Percentiles rank a stretch among this genome's conserved stretches.
These are phyloP conservation scores for Heteromormyrus szaboi DNA, from an alignment of 2,797 vertebrate genomes.

Conservation along the genomic window DNA sequence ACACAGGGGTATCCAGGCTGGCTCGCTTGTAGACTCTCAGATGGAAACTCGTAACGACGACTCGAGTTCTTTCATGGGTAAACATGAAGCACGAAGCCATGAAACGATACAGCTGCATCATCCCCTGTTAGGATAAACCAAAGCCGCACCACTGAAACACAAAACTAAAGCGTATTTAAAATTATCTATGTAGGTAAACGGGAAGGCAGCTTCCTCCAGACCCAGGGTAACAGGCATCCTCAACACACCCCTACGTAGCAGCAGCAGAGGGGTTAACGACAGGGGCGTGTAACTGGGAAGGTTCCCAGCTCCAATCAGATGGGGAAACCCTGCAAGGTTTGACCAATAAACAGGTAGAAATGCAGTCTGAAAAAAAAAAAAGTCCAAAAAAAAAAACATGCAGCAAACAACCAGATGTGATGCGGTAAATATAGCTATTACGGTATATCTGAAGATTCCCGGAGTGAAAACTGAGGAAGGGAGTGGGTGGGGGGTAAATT, in stretches of 20 bases:
- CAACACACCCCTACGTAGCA: not conserved
- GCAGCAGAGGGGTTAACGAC: not conserved
- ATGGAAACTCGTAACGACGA: not conserved
- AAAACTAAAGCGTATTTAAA: not conserved
- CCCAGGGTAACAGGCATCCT: not conserved
- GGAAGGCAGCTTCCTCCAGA: not conserved
- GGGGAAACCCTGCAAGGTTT: not conserved
- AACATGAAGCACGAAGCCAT: not conserved
- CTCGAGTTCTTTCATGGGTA: not conserved
- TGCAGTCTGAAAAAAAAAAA: not conserved
- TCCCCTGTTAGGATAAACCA: not conserved
- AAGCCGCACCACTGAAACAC: not conserved
- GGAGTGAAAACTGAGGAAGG: not conserved
- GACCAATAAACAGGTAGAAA: not conserved
- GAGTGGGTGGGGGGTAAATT: not conserved
- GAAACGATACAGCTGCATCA: not conserved
- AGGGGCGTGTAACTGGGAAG: not conserved
- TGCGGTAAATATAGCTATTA: not conserved
- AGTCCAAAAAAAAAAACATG: not conserved
- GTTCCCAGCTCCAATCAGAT: not conserved
- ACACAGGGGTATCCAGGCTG: not conserved
- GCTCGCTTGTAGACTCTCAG: not conserved
- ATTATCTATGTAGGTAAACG: not conserved
- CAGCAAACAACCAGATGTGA: not conserved
- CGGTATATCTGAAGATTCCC: not conserved